These are phyloP conservation scores for Alligator mississippiensis DNA, from an alignment of 2,113 vertebrate genomes.

Conservation along the genomic window DNA sequence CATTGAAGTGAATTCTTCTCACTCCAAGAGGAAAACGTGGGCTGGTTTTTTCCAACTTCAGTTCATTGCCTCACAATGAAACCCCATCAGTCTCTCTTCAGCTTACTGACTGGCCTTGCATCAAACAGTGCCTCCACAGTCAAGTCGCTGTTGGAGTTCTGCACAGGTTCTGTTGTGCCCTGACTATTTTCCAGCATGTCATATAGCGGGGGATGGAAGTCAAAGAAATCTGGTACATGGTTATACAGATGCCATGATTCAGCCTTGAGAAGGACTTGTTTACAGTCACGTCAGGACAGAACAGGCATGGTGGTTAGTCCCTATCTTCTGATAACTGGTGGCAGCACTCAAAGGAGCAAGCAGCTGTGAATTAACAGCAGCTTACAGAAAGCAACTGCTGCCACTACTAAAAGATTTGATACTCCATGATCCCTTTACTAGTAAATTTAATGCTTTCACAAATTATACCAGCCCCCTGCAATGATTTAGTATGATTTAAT, in stretches of 20 bases:
- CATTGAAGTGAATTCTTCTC: background rate
- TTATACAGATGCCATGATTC: background rate
- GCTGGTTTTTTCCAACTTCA: background rate
- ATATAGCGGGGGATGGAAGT: background rate
- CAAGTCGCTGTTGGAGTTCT: background rate
- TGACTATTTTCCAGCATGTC: background rate
- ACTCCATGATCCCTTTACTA: conserved; percentile 24
- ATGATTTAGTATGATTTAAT: no score
- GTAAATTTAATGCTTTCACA: background rate
- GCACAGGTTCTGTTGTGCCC: background rate
- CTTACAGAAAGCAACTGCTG: conserved; percentile 39
- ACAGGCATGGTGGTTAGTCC: background rate
- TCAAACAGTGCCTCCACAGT: background rate
- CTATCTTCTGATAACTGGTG: background rate
- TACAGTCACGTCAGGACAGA: background rate
- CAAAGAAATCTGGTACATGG: background rate
- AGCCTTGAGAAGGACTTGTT: background rate
- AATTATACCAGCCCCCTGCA: background rate
- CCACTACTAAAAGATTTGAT: background rate
- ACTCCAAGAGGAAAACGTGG: background rate
- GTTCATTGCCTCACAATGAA: background rate
- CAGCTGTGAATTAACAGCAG: background rate
- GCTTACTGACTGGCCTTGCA: background rate
- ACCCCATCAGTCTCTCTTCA: background rate
- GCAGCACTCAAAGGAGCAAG: background rate